phyloP scores from a whole-genome alignment of 2,113 vertebrate genomes.

The Lepisosteus oculatus region DNA sequence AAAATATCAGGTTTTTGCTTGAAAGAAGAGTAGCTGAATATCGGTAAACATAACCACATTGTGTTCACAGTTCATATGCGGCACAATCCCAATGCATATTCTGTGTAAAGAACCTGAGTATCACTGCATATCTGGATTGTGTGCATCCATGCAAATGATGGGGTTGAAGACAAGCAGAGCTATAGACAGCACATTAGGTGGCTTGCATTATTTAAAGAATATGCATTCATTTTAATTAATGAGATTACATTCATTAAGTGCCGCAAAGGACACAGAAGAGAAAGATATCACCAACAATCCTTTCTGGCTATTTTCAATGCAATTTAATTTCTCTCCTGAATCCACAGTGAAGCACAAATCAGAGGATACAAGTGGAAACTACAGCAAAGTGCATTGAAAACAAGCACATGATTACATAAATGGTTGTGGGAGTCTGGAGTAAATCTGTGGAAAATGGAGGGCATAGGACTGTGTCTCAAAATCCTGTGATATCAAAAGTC shows the following conservation, averaged over 20 bases:
- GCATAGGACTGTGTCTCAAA: not conserved
- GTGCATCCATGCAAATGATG: not conserved
- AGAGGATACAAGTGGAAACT: too few relatives aligned
- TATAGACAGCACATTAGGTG: not conserved
- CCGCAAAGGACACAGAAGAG: not conserved
- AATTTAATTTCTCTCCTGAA: not conserved
- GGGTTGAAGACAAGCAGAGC: not conserved
- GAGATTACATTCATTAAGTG: not conserved
- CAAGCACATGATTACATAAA: slow-evolving; percentile 10
- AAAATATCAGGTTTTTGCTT: slow-evolving; percentile 13
- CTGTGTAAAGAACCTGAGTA: not conserved
- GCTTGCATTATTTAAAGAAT: not conserved
- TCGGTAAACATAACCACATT: not conserved
- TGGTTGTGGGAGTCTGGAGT: too few relatives aligned
- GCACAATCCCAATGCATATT: not conserved
- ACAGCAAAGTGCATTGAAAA: not conserved
- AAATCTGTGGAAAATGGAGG: too few relatives aligned
- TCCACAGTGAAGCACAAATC: too few relatives aligned
- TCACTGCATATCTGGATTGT: not conserved
- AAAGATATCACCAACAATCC: not conserved
- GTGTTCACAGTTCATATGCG: not conserved
- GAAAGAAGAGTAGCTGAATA: not conserved
- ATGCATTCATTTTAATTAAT: not conserved
- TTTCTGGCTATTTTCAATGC: not conserved
- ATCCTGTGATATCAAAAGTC: not conserved